Percentiles rank a stretch among this genome's conserved stretches.
Conservation (phyloP, 1,140 invertebrate genomes). For the Brachionus asplanchnoidis region DNA sequence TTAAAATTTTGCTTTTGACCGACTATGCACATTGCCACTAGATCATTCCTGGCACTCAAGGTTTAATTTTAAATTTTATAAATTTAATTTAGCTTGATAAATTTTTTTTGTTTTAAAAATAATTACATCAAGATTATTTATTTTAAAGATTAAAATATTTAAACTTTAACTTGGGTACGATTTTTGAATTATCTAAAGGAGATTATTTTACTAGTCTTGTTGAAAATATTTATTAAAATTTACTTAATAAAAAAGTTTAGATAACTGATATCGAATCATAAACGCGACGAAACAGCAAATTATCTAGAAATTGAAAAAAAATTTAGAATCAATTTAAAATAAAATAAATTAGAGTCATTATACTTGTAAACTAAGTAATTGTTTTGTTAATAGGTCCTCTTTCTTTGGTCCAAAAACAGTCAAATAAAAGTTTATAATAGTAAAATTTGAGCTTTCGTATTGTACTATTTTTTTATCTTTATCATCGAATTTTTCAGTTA, state of each 20-base stretch:
- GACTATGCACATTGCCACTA: too few relatives aligned
- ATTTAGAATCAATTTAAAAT: neutral
- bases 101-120: too few relatives aligned
- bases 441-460: constrained; percentile 36
- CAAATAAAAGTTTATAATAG: constrained; percentile 41
- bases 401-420: constrained; percentile 14
- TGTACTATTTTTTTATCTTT: neutral
- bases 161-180: too few relatives aligned
- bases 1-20: too few relatives aligned
- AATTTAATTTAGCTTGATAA: too few relatives aligned
- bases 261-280: constrained; percentile 36
- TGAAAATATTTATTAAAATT: neutral
- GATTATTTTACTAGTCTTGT: too few relatives aligned
- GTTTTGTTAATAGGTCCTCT: neutral
- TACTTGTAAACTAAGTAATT: constrained; percentile 24
- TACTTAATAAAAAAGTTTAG: constrained; percentile 38
- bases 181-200: too few relatives aligned
- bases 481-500: constrained; percentile 7
- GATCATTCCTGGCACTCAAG: too few relatives aligned
- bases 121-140: too few relatives aligned
- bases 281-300: constrained; percentile 7
- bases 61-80: too few relatives aligned
- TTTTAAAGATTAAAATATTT: too few relatives aligned
- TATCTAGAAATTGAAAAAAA: neutral
- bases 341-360: neutral